Evolutionary conservation across 2,797 vertebrate species (phyloP), one percentile per base, ranked within the genome.

Genomic region (Kryptopterus vitreolus): DNA sequence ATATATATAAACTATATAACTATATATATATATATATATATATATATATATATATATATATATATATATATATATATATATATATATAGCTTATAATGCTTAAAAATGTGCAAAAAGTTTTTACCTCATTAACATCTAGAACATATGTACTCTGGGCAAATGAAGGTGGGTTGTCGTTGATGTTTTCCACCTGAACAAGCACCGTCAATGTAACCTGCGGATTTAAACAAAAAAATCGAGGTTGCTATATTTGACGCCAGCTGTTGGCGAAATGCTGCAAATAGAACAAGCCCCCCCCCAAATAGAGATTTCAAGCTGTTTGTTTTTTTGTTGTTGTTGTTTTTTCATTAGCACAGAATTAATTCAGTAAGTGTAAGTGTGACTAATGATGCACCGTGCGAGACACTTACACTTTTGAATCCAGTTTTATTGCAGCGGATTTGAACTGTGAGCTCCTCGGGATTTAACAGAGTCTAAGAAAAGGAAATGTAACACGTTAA

Each of bases 121-220:
- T 90, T 79, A 93, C 94, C 93, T 95, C 94, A n/a, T 94, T 92
- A 78, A 94, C 88, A 1, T 93, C 87, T 24, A 95, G 84, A 0
- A 83, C 57, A 20, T 92, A 95, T 86, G 91, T 89, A 82, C 77
- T 91, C 26, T 92, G 88, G 1, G 74, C 88, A 82, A 95, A 95
- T 85, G 89, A 90, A 0, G 94, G 94, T 29, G 91, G 89, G 86
- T 95, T 94, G 38, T 95, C 94, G 12, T 95, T 95, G n/a, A 93
- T 88, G 33, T 95, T 92, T 58, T 90, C 86, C 0, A 94, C 89
- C 72, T 90, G 76, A 65, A 95, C 89, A 3, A 91, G 89, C 0
- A 95, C 88, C 0, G 87, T 90, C 85, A 93, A 89, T 22, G 88
- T 91, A 53, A 92, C 87, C 94, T 95, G 74, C 80, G 58, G 71